These are phyloP conservation scores for Trachops cirrhosus DNA, from an alignment of 2,797 vertebrate species.

Conservation along the genomic window DNA sequence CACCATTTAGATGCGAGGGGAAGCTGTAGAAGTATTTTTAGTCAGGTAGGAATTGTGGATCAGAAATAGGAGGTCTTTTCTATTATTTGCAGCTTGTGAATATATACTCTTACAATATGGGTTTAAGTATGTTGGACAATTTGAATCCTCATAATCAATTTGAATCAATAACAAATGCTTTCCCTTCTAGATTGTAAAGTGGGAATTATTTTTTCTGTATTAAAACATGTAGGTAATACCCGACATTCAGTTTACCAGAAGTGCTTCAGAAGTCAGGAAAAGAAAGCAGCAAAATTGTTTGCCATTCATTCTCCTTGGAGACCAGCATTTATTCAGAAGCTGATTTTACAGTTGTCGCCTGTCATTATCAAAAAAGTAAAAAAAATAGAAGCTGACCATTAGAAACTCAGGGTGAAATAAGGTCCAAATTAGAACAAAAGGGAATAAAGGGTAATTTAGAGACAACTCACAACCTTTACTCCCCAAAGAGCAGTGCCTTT, in stretches of 20 bases:
- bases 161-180: neutral
- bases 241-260: neutral
- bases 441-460: neutral
- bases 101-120: neutral
- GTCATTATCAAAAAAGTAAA: neutral
- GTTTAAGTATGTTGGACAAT: neutral
- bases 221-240: neutral
- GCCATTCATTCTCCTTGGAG: neutral
- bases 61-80: neutral
- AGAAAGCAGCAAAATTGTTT: neutral
- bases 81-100: neutral
- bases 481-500: neutral
- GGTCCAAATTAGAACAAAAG: neutral
- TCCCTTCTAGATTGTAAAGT: neutral
- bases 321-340: neutral
- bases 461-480: slow-evolving; percentile 13
- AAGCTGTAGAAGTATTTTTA: neutral
- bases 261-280: neutral
- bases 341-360: neutral
- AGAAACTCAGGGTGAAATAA: neutral
- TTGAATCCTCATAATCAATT: neutral
- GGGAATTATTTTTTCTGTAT: neutral
- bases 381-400: neutral
- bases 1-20: neutral
- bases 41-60: neutral